Conservation (phyloP, 2,797 vertebrate species). For the Mus caroli region DNA sequence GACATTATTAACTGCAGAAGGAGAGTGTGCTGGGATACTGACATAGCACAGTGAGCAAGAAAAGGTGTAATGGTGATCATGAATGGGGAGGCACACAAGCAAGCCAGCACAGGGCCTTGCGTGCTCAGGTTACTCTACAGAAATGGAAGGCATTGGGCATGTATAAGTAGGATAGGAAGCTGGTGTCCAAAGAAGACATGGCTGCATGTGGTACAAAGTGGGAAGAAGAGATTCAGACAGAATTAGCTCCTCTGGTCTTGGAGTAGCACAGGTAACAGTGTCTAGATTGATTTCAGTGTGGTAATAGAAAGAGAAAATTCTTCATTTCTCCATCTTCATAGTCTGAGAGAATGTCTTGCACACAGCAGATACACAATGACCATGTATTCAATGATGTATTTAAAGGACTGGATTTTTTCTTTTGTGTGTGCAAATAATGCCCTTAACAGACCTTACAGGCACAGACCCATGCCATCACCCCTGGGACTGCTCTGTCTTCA, state of each 20-base stretch:
- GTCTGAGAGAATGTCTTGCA: neutral
- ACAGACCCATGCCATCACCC: neutral
- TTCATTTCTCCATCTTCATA: neutral
- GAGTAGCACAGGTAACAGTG: neutral
- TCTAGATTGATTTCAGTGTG: fast-evolving
- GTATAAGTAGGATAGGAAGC: neutral
- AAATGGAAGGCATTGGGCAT: neutral
- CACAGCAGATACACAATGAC: neutral
- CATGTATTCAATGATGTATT: neutral
- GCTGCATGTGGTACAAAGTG: neutral
- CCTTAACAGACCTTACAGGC: neutral
- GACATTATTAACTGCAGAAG: neutral
- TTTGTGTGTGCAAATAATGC: neutral
- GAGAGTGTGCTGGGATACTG: too few relatives aligned
- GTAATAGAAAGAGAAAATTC: neutral
- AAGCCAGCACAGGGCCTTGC: fast-evolving
- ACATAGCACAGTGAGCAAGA: fast-evolving
- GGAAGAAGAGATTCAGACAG: neutral
- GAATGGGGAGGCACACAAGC: fast-evolving
- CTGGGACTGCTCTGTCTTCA: neutral
- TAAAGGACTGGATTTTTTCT: neutral
- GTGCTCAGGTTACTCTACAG: neutral
- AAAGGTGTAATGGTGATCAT: fast-evolving
- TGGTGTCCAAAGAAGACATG: fast-evolving
- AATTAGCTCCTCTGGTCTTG: neutral